These are phyloP conservation scores for Macrotus californicus DNA, from an alignment of 2,113 vertebrate genomes.

Conservation along the genomic window DNA sequence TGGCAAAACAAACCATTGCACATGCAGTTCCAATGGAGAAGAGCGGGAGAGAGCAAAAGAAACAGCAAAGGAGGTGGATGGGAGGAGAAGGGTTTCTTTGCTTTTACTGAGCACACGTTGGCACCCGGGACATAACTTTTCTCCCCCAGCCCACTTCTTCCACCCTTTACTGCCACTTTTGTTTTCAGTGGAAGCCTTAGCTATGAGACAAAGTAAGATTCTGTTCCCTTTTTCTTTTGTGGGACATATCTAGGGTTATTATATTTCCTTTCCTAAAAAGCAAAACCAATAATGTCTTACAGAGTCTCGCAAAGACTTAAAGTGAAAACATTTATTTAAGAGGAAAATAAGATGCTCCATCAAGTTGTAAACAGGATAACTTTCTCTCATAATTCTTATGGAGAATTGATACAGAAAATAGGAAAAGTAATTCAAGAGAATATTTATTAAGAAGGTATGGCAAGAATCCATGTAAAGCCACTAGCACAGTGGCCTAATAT, in stretches of 20 bases:
- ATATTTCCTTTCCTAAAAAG: background rate
- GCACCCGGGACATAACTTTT: background rate
- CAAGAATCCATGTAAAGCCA: background rate
- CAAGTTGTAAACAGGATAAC: background rate
- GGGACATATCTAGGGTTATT: background rate
- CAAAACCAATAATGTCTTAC: background rate
- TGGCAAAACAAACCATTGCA: background rate
- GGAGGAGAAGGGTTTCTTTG: background rate
- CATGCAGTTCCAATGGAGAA: background rate
- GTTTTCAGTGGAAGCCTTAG: background rate
- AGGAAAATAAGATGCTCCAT: background rate
- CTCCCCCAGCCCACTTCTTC: background rate
- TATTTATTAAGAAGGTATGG: background rate
- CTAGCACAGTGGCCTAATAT: background rate
- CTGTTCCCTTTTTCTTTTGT: background rate
- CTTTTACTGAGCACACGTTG: background rate
- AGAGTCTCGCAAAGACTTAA: background rate
- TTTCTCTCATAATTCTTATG: background rate
- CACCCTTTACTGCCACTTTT: background rate
- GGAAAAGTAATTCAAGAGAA: background rate
- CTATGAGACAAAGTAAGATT: background rate
- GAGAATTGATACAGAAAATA: background rate
- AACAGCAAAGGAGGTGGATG: background rate
- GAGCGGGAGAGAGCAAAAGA: background rate
- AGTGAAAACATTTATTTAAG: background rate